Conservation (phyloP, 2,888 invertebrate species). For the Mylabris sibirica region DNA sequence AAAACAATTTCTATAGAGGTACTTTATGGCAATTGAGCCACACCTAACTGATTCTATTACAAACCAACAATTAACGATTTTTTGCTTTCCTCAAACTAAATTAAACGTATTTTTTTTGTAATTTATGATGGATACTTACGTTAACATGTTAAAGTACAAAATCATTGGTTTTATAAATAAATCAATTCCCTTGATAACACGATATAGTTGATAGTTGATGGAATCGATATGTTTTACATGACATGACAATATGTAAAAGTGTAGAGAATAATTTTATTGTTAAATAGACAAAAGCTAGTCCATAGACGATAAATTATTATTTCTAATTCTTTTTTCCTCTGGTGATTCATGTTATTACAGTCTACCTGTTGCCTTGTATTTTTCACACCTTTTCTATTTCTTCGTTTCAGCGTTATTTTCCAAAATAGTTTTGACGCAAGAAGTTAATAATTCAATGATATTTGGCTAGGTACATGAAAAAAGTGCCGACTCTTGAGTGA, state of each 20-base stretch:
- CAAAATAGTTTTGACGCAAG: neutral
- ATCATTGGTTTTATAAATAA: neutral
- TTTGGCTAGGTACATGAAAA: no score
- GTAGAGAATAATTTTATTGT: conserved; percentile 5
- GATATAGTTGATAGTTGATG: conserved; percentile 2
- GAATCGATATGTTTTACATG: conserved; percentile 1
- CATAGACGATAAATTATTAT: neutral
- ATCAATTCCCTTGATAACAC: conserved; percentile 11
- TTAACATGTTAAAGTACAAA: neutral
- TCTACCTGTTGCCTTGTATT: conserved; percentile 1
- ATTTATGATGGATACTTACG: neutral
- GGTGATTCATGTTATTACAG: neutral
- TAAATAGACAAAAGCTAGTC: neutral
- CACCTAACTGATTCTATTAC: conserved; percentile 17
- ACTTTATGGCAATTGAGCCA: no score
- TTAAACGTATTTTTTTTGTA: neutral
- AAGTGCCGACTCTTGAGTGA: no score
- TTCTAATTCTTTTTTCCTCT: neutral
- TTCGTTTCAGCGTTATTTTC: neutral
- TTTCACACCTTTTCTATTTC: neutral
- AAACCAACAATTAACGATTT: neutral
- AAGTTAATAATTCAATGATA: neutral
- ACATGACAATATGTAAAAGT: conserved; percentile 3
- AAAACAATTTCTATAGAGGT: no score
- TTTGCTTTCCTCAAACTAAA: neutral